Percentiles rank a stretch among this genome's conserved stretches.
phyloP scores from a whole-genome alignment of 2,888 invertebrate species.

The Yponomeuta sedellus region DNA sequence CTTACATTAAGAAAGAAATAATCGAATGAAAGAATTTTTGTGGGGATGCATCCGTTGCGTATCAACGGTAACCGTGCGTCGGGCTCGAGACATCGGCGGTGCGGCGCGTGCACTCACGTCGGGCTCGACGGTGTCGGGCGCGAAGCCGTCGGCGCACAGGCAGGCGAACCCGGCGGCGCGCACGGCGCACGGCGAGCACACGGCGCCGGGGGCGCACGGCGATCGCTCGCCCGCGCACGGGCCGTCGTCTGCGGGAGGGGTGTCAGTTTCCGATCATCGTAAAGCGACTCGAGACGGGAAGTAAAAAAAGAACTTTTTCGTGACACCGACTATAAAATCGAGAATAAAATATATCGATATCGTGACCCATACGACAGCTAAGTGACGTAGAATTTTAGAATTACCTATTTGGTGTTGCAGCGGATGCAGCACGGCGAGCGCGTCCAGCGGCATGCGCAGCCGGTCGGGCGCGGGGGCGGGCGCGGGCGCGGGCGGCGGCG shows the following conservation, averaged over 20 bases:
- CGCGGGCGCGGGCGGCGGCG: slow-evolving; percentile 31
- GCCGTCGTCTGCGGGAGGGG: slow-evolving; percentile 49
- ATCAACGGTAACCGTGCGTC: too few relatives aligned
- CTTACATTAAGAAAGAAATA: too few relatives aligned
- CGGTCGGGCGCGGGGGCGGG: not conserved
- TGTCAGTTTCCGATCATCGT: not conserved
- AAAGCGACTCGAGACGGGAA: too few relatives aligned
- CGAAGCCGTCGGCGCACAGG: slow-evolving; percentile 75
- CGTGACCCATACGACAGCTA: too few relatives aligned
- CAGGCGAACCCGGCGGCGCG: slow-evolving; percentile 55
- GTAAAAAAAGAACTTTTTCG: too few relatives aligned
- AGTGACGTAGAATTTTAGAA: not conserved
- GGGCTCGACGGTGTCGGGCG: slow-evolving; percentile 30
- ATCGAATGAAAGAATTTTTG: too few relatives aligned
- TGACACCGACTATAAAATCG: too few relatives aligned
- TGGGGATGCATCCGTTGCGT: too few relatives aligned
- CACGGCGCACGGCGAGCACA: slow-evolving; percentile 74
- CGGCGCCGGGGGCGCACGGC: slow-evolving; percentile 78
- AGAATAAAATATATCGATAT: too few relatives aligned
- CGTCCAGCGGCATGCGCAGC: not conserved
- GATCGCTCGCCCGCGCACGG: slow-evolving; percentile 78
- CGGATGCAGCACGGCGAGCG: not conserved
- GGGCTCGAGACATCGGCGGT: too few relatives aligned
- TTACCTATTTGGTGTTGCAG: slow-evolving; percentile 22
- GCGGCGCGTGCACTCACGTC: slow-evolving; percentile 26